phyloP scores from a whole-genome alignment of 1,140 invertebrate species.

The Lasioglossum baleicum region DNA sequence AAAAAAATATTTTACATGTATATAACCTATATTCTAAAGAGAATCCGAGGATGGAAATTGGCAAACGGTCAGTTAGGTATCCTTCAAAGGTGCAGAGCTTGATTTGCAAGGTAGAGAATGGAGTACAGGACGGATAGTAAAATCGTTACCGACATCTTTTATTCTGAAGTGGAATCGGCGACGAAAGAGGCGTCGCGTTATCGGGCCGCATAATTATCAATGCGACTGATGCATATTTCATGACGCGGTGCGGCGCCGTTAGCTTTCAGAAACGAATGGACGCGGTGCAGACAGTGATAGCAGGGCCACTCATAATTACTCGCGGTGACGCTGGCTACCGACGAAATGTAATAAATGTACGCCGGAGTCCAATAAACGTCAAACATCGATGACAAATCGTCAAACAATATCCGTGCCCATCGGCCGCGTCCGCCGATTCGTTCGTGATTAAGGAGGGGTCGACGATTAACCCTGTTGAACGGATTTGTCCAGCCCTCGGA shows the following conservation, averaged over 20 bases:
- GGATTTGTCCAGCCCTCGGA: background rate
- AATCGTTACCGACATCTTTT: constrained; percentile 13
- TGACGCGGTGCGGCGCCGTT: constrained; percentile 30
- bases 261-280: constrained; percentile 62
- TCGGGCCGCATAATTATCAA: constrained; percentile 63
- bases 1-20: too few species aligned
- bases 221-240: constrained; percentile 63
- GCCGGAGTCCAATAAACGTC: constrained; percentile 57
- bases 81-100: background rate
- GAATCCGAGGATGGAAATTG: background rate
- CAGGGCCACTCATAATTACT: constrained; percentile 54
- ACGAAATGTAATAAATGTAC: constrained; percentile 59
- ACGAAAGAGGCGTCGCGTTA: constrained; percentile 28
- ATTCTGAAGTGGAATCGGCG: constrained; percentile 6
- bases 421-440: constrained; percentile 33
- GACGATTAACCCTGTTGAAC: constrained; percentile 49
- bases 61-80: background rate
- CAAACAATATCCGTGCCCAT: constrained; percentile 57
- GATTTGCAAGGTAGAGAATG: too few species aligned
- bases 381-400: constrained; percentile 58
- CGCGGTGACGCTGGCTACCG: constrained; percentile 12
- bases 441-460: constrained; percentile 49
- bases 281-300: constrained; percentile 49
- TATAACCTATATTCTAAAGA: too few species aligned
- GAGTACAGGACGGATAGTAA: background rate